Conservation (phyloP, 2,797 vertebrate genomes). For the Chaunax sp. region DNA sequence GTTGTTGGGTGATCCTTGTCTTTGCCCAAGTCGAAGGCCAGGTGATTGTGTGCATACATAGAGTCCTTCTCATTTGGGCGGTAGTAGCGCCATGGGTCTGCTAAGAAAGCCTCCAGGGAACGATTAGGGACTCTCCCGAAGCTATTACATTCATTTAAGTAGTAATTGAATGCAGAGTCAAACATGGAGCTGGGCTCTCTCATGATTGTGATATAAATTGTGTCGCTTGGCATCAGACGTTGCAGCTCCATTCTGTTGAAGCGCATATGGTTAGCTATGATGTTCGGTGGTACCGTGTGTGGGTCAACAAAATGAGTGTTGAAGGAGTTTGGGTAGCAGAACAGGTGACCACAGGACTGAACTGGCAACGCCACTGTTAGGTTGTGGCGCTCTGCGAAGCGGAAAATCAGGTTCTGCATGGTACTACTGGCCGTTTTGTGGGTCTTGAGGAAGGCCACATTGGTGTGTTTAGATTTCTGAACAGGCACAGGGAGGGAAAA, state of each 20-base stretch:
- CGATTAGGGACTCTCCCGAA: conserved; percentile 88
- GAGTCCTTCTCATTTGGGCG: conserved; percentile 83
- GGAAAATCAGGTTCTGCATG: conserved; percentile 91
- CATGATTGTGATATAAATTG: conserved; percentile 88
- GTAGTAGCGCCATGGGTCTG: conserved; percentile 85
- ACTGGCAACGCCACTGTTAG: conserved; percentile 88
- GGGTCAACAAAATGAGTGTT: conserved; percentile 85
- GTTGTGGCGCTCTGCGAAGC: conserved; percentile 89
- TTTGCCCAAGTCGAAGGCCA: conserved; percentile 88
- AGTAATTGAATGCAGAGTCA: conserved; percentile 91
- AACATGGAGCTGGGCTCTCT: conserved; percentile 91
- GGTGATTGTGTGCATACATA: conserved; percentile 88
- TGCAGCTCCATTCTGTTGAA: conserved; percentile 82
- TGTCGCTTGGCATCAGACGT: conserved; percentile 86
- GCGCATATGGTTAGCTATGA: conserved; percentile 89
- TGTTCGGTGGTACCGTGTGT: conserved; percentile 82
- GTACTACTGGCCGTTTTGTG: conserved; percentile 91
- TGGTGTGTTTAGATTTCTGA: conserved; percentile 83
- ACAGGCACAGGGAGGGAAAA: conserved; percentile 49
- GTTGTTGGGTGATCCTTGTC: conserved; percentile 82
- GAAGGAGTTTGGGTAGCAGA: conserved; percentile 89
- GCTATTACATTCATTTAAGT: conserved; percentile 86
- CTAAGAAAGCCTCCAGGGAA: conserved; percentile 86
- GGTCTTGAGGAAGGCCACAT: conserved; percentile 90
- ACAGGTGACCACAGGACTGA: conserved; percentile 86